Evolutionary conservation across 2,888 invertebrate species (phyloP), one percentile per base, ranked within the genome.

Genomic region (Philereme vetulata): DNA sequence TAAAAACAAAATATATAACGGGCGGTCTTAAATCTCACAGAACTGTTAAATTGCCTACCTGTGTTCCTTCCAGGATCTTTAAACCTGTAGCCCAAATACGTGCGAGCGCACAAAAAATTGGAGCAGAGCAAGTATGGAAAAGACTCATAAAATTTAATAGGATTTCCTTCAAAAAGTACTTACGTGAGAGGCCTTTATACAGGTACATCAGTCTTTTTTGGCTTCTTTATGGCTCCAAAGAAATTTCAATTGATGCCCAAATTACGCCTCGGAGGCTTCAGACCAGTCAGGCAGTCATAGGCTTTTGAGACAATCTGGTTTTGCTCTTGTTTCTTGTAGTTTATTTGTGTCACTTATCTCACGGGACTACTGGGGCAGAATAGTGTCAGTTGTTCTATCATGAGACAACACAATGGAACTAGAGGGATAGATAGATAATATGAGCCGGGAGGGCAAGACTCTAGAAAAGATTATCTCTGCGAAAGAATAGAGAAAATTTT

Each of bases 71-170:
- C 65, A 85, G 84, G 3, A 50, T 4, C 21, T 60, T 51, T 34
- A 55, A 10, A 57, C 61, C 64, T 65, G 65, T 66, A 72, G 32
- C 62, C 44, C 54, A 60, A 76, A 79, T 62, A 59, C 73, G 75
- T 67, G 67, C 64, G 73, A 72, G 76, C 71, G 76, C 78, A 78
- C 82, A 90, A 90, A 88, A 90, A 91, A 90, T 88, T 91, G 89
- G 91, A 90, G 90, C 90, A 90, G 76, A 76, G 78, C 88, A 77
- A 76, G 88, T 89, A 90, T 89, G 90, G 90, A 88, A 88, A 90
- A 89, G 86, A 81, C 78, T 80, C 90, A 85, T 90, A 90, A 91
- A 91, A 90, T 88, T 91, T 90, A 88, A 90, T 90, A 90, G 85
- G 87, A 81, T 90, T 90, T 88, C 88, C 89, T 84, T 80, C 86